phyloP scores from a whole-genome alignment of 2,797 vertebrate genomes.

The Odontamblyopus rebecca region DNA sequence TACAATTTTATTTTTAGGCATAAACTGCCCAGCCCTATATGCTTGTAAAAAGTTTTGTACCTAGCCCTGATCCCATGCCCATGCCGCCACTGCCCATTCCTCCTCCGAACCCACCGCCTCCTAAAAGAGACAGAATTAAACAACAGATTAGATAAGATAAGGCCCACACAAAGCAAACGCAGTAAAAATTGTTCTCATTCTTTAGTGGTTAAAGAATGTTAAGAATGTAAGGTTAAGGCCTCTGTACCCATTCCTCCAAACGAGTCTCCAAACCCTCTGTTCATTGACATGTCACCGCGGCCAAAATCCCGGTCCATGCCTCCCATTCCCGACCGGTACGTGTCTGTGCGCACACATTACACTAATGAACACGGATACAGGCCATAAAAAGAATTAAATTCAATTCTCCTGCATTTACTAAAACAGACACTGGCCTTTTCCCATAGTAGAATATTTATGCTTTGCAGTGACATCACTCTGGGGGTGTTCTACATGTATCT shows the following conservation, averaged over 20 bases:
- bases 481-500: too few relatives aligned
- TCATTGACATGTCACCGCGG: conserved; percentile 89
- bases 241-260: conserved; percentile 92
- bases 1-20: too few relatives aligned
- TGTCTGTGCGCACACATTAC: conserved; percentile 70
- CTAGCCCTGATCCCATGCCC: conserved; percentile 92
- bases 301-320: conserved; percentile 93
- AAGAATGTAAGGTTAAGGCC: not conserved
- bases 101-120: conserved; percentile 93
- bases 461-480: too few relatives aligned
- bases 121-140: conserved; percentile 67
- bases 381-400: not conserved
- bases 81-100: conserved; percentile 91
- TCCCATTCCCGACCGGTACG: conserved; percentile 91
- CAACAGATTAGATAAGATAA: conserved; percentile 11
- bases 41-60: conserved; percentile 71
- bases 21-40: too few relatives aligned
- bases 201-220: not conserved
- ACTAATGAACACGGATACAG: not conserved
- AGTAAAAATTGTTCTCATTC: not conserved
- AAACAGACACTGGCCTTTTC: not conserved
- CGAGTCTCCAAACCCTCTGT: conserved; percentile 90
- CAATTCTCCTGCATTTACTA: not conserved
- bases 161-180: not conserved
- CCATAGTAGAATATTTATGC: too few relatives aligned